Conservation (phyloP, 2,797 vertebrate species). For the Phrynocephalus guinanensis region DNA sequence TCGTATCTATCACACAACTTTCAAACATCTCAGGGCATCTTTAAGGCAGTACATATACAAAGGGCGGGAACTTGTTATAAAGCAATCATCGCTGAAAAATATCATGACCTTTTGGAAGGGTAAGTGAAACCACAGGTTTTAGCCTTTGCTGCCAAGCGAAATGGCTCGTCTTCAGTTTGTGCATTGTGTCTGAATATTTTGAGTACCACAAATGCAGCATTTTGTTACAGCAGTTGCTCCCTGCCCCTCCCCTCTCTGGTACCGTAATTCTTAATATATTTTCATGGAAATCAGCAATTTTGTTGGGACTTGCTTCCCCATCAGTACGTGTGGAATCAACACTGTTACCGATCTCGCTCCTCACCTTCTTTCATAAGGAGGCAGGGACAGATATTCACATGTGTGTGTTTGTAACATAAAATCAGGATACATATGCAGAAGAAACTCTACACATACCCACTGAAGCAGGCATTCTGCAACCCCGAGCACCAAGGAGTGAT, state of each 20-base stretch:
- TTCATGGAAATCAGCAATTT: neutral
- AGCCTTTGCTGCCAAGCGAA: conserved; percentile 11
- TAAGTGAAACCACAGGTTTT: neutral
- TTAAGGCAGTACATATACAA: neutral
- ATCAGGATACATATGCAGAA: neutral
- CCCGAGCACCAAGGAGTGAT: neutral
- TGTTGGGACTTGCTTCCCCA: neutral
- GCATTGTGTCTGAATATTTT: neutral
- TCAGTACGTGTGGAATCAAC: neutral
- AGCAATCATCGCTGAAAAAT: conserved; percentile 28
- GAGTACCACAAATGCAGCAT: neutral
- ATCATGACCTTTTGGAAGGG: neutral
- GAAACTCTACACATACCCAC: neutral
- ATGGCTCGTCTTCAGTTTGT: neutral
- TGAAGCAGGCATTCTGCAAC: neutral
- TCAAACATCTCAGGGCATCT: neutral
- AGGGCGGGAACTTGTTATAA: conserved; percentile 2
- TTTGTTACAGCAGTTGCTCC: neutral
- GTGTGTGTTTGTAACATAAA: neutral
- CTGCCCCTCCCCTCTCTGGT: neutral
- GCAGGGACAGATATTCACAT: neutral
- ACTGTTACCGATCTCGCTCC: neutral
- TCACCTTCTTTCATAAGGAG: neutral
- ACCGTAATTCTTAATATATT: neutral
- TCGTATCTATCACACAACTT: neutral